Conservation (phyloP, 2,888 invertebrate species). For the Idaea aversata region DNA sequence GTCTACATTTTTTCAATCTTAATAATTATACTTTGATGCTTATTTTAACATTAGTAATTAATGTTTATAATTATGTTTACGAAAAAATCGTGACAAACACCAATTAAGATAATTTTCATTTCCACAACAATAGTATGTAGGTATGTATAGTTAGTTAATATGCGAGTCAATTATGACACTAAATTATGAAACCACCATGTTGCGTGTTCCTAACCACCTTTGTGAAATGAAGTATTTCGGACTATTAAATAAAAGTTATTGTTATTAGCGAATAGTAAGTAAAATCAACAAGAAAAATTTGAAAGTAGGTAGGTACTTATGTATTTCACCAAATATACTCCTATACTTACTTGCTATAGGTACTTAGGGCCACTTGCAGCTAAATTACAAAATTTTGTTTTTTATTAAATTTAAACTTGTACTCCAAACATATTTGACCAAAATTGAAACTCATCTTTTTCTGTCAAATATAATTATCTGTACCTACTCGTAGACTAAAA, state of each 20-base stretch:
- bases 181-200: conserved; percentile 59
- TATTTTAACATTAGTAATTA: conserved; percentile 19
- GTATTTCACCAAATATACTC: background rate
- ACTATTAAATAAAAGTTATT: background rate
- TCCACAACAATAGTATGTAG: conserved; percentile 28
- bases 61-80: conserved; percentile 25
- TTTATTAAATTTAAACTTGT: too few relatives aligned
- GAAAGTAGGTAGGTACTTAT: background rate
- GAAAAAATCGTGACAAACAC: conserved; percentile 47
- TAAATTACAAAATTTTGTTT: too few relatives aligned
- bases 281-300: background rate
- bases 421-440: too few relatives aligned
- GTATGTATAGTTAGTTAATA: conserved; percentile 49
- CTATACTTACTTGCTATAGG: background rate
- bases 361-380: too few relatives aligned
- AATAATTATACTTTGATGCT: conserved; percentile 4
- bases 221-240: background rate
- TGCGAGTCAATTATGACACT: conserved; percentile 59
- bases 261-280: background rate
- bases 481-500: too few relatives aligned
- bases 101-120: conserved; percentile 56
- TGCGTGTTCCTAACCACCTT: conserved; percentile 45
- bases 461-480: too few relatives aligned
- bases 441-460: too few relatives aligned
- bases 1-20: background rate